Evolutionary conservation across 1,140 invertebrate genomes (phyloP).

Genomic region (Atopsyche davidsoni): DNA sequence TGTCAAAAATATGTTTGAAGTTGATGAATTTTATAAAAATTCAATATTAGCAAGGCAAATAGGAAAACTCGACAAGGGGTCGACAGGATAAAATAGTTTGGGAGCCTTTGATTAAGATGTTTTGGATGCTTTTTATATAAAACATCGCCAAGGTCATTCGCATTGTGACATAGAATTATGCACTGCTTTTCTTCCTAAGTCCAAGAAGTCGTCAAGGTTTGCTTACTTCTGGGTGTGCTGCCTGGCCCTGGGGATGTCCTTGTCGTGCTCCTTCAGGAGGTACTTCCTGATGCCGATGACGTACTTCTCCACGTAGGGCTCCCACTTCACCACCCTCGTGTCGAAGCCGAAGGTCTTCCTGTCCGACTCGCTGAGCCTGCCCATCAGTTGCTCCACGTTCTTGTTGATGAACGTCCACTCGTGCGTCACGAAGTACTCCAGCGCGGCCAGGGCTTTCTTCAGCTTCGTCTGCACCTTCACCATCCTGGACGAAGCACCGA

Average conservation of each 20-base stretch:
- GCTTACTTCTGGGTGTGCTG: conserved; percentile 36
- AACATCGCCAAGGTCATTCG: no score
- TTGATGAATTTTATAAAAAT: no score
- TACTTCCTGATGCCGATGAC: conserved; percentile 43
- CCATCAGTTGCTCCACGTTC: conserved; percentile 66
- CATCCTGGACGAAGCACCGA: conserved; percentile 38
- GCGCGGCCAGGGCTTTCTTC: conserved; percentile 58
- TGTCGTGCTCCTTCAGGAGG: conserved; percentile 45
- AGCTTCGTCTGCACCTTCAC: conserved; percentile 78
- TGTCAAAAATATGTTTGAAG: no score
- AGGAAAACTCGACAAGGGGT: no score
- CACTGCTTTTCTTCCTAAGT: background rate
- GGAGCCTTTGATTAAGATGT: no score
- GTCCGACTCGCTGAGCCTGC: conserved; percentile 50
- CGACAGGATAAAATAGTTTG: no score
- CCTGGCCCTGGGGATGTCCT: conserved; percentile 37
- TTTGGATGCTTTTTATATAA: no score
- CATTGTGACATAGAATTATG: no score
- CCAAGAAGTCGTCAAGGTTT: no score
- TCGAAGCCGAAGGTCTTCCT: conserved; percentile 51
- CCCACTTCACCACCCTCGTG: conserved; percentile 46
- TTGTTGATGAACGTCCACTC: conserved; percentile 83
- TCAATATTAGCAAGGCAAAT: no score
- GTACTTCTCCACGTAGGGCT: conserved; percentile 40
- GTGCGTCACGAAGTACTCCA: conserved; percentile 83